Base-by-base conservation (phyloP, 1,140 invertebrate genomes). In the Drosophila suzukii region DNA sequence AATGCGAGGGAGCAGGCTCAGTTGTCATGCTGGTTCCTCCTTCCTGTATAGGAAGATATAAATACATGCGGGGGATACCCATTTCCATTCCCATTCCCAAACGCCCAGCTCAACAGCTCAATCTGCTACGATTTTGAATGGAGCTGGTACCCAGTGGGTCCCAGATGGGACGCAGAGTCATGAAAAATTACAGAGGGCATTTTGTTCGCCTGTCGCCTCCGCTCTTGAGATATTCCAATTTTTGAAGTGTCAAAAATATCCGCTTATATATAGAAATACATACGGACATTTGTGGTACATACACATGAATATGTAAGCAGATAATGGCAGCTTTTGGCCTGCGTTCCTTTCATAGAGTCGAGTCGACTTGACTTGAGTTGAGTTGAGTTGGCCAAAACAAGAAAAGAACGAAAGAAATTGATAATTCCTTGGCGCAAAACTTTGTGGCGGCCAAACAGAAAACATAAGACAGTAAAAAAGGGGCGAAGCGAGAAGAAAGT, bases 211-310 rank as follows among this genome's bases (percentile, higher is more conserved):
- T 84, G 81, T 76, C 81, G 81, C 62, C 60, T 67, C 51, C 72
- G 71, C 72, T 65, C 71, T 70, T 70, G 66, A 80, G 83, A 83
- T 88, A 82, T 83, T 89, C 79, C 71, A 83, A 88, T 89, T 88
- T 86, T 89, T 83, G 73, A 89, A 88, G 84, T 88, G 83, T 83
- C 84, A 88, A 89, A 88, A 89, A 80, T 86, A 83, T 86, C 66
- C 79, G 75, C 75, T 76, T 88, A 86, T 76, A 24, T 66, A 63
- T 75, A 49, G 60, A 65, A 77, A 58, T 70, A 58, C 50, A 68
- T 63, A 43, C 55, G 36, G 55, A 68, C 54, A 57, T 74, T 75
- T 67, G n/a, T 57, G 43, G 39, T 67, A 73, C 72, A 84, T 58
- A 66, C 49, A 57, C 49, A 89, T 83, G 84, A 88, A 88, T 88